Base-by-base conservation (phyloP, 2,888 invertebrate species). In the Marasmarcha lunaedactyla region DNA sequence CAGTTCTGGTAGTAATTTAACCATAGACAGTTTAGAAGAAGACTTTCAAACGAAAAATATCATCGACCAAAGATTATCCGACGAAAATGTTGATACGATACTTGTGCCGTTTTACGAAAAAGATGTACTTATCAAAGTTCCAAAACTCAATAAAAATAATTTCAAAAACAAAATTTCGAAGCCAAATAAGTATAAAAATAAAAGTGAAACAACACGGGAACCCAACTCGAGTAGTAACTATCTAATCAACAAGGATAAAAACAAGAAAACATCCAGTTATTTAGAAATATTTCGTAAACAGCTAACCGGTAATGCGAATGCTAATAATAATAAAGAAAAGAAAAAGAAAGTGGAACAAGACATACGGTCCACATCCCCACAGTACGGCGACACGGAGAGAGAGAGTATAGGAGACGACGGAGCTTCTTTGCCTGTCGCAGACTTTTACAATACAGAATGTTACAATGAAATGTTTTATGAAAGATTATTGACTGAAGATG, bases 81-180 rank as follows among this genome's bases (percentile, higher is more conserved):
- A 68, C 15, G 67, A 71, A 27, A 63, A 71, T 42, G 61, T 71
- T n/a, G 70, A 78, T 39, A 79, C 77, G 2, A 77, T 83, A 51
- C 59, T 79, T 2, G 81, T 83, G 1, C 83, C 83, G 1, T 81
- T 83, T 54, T 83, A 81, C 45, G 83, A 83, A 54, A 73, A 78
- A 41, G 83, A 83, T 49, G 70, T 81, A 14, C 63, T 83, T 33
- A 69, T 83, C 44, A 73, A 76, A 53, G 65, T 83, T 38, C 63
- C 72, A 10, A 79, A 73, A 51, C 58, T 57, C 15, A 67, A 63
- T 49, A 57, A 50, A 41, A 20, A 20, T 20, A 20, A 20, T 20
- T 5, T 5, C 7, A 20, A 20, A 20, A 39, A 26, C 27, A 35
- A 6, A 40, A 35, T 11, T n/a, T 6, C 2, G 12, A 38, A 36